A percentile compares a stretch with the other conserved stretches of the same genome.
These are phyloP conservation scores for Tenebrosternarchus preto DNA, from an alignment of 2,113 vertebrate genomes.

Conservation along the genomic window DNA sequence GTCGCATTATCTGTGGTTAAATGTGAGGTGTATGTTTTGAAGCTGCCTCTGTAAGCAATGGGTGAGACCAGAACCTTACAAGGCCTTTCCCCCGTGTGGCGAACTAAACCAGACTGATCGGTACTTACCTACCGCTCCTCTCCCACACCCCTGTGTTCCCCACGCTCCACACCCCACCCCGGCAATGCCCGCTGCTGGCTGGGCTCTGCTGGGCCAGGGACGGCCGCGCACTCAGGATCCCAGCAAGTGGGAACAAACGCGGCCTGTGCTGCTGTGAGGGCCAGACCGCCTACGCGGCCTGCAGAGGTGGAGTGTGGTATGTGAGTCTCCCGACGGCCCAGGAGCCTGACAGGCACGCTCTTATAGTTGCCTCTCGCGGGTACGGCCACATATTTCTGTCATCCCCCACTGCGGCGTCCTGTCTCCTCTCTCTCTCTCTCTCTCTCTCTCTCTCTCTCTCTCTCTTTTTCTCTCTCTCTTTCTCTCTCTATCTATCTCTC, in stretches of 20 bases:
- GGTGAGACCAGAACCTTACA: too few relatives aligned
- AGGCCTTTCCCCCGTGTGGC: conserved; percentile 17
- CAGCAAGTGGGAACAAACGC: conserved; percentile 60
- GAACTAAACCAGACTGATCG: conserved; percentile 43
- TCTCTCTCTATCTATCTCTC: not conserved
- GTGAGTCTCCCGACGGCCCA: conserved; percentile 71
- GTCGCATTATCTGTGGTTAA: not conserved
- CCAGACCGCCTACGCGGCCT: conserved; percentile 75
- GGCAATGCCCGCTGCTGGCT: not conserved
- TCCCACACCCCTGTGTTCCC: conserved; percentile 35
- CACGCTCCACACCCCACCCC: not conserved
- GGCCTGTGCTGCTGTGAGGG: conserved; percentile 59
- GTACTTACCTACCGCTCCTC: conserved; percentile 30
- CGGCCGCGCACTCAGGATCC: conserved; percentile 36
- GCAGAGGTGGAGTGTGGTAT: conserved; percentile 83
- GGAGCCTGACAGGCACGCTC: conserved; percentile 59
- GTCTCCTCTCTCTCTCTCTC: conserved; percentile 24
- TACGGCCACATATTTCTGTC: conserved; percentile 51
- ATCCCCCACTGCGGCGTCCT: conserved; percentile 57
- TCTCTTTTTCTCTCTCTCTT: not conserved
- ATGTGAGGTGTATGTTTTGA: not conserved
- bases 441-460: not conserved
- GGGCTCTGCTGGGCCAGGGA: conserved; percentile 24
- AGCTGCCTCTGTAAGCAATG: too few relatives aligned
- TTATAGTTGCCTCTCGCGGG: conserved; percentile 54